Conservation (phyloP, 2,888 invertebrate genomes). For the Leptinotarsa peninsularis region DNA sequence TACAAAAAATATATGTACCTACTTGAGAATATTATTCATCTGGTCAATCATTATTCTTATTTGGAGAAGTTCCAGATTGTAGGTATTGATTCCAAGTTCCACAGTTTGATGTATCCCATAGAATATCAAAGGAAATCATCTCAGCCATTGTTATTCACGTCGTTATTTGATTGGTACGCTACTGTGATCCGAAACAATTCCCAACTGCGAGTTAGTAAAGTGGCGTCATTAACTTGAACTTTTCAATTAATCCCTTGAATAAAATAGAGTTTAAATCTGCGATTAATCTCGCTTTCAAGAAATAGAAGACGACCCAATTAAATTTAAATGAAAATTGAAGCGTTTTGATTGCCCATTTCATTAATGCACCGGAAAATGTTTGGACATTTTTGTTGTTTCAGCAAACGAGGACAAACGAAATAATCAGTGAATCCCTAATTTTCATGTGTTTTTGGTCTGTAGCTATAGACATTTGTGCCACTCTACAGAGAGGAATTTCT, state of each 20-base stretch:
- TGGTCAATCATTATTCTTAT: too few relatives aligned
- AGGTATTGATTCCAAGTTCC: too few relatives aligned
- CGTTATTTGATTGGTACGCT: neutral
- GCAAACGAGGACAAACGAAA: neutral
- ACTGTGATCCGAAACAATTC: neutral
- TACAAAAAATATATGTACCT: too few relatives aligned
- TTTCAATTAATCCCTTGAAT: constrained; percentile 14
- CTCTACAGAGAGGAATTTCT: too few relatives aligned
- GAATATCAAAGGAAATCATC: too few relatives aligned
- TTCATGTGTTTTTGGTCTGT: too few relatives aligned
- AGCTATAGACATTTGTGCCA: too few relatives aligned
- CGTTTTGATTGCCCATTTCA: constrained; percentile 1
- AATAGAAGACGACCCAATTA: neutral
- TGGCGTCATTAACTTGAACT: constrained; percentile 4
- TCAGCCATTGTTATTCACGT: neutral
- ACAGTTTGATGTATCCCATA: too few relatives aligned
- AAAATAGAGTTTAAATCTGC: neutral
- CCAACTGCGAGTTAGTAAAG: neutral
- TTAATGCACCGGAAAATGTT: neutral
- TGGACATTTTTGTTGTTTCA: neutral
- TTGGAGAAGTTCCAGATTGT: too few relatives aligned
- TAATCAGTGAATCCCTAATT: too few relatives aligned
- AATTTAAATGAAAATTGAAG: constrained; percentile 13
- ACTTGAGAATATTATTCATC: too few relatives aligned
- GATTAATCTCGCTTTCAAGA: constrained; percentile 3